phyloP scores from a whole-genome alignment of 2,888 invertebrate species.

The Ganaspis brasiliensis region DNA sequence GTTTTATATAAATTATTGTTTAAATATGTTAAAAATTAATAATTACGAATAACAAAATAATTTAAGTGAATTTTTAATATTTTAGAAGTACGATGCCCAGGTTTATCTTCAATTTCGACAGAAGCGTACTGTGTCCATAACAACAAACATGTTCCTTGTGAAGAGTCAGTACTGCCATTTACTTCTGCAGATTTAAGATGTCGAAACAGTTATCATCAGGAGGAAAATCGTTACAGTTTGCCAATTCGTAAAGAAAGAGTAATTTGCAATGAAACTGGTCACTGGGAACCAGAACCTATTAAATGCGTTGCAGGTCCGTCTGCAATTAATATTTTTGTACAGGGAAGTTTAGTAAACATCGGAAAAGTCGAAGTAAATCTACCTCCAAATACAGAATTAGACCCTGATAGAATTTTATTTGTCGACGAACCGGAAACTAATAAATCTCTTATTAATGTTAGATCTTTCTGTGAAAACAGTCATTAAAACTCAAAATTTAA shows the following conservation, averaged over 20 bases:
- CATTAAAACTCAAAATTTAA: neutral
- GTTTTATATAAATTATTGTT: constrained; percentile 16
- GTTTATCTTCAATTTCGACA: constrained; percentile 66
- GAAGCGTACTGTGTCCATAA: constrained; percentile 65
- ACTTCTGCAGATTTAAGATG: constrained; percentile 70
- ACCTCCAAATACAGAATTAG: neutral
- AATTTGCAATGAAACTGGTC: constrained; percentile 70
- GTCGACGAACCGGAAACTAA: neutral
- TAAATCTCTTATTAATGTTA: neutral
- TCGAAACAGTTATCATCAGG: constrained; percentile 69
- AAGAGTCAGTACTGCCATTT: constrained; percentile 62
- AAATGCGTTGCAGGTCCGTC: constrained; percentile 76
- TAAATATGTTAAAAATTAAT: neutral
- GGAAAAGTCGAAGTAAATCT: constrained; percentile 28
- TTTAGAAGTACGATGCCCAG: constrained; percentile 72
- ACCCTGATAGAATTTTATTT: constrained; percentile 18
- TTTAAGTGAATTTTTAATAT: constrained; percentile 30
- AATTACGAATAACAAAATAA: constrained; percentile 17
- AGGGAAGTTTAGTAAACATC: constrained; percentile 51
- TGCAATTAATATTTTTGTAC: constrained; percentile 69
- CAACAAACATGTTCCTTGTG: constrained; percentile 65
- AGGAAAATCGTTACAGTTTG: constrained; percentile 43
- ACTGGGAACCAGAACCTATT: constrained; percentile 77
- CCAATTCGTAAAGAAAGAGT: constrained; percentile 57
- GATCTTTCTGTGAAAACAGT: neutral